Base-by-base conservation (phyloP, 2,888 invertebrate species). In the Cyrtodaria siliqua region DNA sequence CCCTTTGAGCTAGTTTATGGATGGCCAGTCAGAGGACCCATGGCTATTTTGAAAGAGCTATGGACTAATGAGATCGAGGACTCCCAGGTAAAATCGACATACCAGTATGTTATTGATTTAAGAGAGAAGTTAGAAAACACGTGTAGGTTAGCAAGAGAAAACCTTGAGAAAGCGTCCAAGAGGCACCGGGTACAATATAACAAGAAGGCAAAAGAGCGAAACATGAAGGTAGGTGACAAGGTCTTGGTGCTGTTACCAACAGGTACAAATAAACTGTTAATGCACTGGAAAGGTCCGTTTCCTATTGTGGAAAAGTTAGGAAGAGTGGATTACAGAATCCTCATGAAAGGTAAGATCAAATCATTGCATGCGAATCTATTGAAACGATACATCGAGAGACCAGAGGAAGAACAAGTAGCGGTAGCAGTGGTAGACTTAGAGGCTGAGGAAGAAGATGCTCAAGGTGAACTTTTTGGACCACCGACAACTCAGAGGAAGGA, bases 211-310 rank as follows among this genome's bases (percentile, higher is more conserved):
- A 74, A 42, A 40, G 2, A 12, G 1, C 33, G 76, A 47, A 18
- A 40, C 4, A 61, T 82, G 9, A 47, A 68, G n/a, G 50, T 57
- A 9, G 79, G 75, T 14, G 83, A 83, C 14, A 66, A 69, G 18
- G 83, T 79, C 0, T 49, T 85, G 14, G 60, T 86, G 0, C 53
- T 87, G n/a, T 27, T 84, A 1, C 83, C 83, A 2, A 85, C 84
- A 0, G 70, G 83, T 23, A 18, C 49, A 9, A 84, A 83, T 59
- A 86, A 85, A 42, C 59, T 79, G n/a, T 55, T 77, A 2, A 62
- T 80, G 52, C 73, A 72, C 18, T 82, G 74, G 79, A 69, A 73
- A 29, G 76, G 79, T 24, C 79, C 73, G 55, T 66, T 26, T 26
- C 12, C 57, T 67, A 20, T 57, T 47, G 29, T 49, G 49, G 9